These are phyloP conservation scores for Isoperla grammatica DNA, from an alignment of 2,888 invertebrate species.

Conservation along the genomic window DNA sequence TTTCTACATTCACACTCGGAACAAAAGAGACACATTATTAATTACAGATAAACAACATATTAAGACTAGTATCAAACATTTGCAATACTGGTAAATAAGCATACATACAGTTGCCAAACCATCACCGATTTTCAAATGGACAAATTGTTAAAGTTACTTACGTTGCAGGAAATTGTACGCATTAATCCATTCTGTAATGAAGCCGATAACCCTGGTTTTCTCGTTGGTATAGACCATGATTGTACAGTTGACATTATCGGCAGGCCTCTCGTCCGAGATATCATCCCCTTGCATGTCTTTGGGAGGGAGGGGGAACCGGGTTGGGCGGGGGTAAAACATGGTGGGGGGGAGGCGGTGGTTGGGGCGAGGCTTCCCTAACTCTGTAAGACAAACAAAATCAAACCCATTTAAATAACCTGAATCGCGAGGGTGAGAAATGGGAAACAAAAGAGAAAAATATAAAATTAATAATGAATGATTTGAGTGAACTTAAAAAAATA, in stretches of 20 bases:
- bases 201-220: conserved; percentile 53
- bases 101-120: not conserved
- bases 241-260: conserved; percentile 45
- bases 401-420: conserved; percentile 17
- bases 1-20: no score
- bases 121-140: conserved; percentile 8
- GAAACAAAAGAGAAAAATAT: not conserved
- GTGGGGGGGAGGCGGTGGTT: conserved; percentile 24
- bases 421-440: not conserved
- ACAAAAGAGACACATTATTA: no score
- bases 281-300: conserved; percentile 43
- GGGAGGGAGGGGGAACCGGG: conserved; percentile 34
- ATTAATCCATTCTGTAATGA: conserved; percentile 64
- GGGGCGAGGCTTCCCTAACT: conserved; percentile 25
- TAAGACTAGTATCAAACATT: no score
- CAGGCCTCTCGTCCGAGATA: conserved; percentile 37
- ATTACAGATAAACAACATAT: no score
- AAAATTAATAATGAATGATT: no score
- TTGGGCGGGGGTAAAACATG: conserved; percentile 37
- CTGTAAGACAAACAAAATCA: conserved; percentile 29
- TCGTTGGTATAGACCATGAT: conserved; percentile 46
- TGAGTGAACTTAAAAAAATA: no score
- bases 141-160: conserved; percentile 47
- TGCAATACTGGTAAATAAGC: no score
- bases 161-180: conserved; percentile 62